phyloP scores from a whole-genome alignment of 2,888 invertebrate genomes.

The Noctua janthina region DNA sequence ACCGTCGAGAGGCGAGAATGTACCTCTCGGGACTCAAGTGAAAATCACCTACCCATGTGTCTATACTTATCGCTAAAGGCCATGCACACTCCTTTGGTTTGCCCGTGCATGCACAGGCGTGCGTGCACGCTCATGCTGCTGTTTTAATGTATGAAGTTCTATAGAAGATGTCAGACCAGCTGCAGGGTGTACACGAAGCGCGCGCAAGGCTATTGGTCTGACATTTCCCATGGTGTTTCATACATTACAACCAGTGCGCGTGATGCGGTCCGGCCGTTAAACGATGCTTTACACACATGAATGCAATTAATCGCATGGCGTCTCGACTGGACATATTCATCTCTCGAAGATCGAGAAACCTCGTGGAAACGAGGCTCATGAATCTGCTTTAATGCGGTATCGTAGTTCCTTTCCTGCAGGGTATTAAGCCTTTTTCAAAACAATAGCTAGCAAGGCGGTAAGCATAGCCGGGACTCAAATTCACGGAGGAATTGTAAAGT shows the following conservation, averaged over 20 bases:
- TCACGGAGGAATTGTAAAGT: neutral
- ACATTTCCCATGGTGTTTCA: neutral
- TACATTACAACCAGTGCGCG: neutral
- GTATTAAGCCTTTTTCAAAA: neutral
- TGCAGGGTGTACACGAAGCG: neutral
- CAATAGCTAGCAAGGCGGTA: neutral
- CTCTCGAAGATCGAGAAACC: neutral
- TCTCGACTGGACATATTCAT: neutral
- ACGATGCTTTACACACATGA: neutral
- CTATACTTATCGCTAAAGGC: neutral
- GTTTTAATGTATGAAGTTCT: neutral
- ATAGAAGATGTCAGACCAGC: neutral
- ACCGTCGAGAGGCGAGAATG: neutral
- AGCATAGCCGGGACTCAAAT: neutral
- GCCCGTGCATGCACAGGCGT: no score
- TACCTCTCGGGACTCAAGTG: neutral
- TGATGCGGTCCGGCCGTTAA: neutral
- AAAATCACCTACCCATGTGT: neutral
- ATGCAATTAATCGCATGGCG: neutral
- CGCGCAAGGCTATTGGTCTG: neutral
- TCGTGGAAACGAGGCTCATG: slow-evolving; percentile 1
- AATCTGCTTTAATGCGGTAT: slow-evolving; percentile 10
- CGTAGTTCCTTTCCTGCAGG: neutral
- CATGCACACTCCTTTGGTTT: neutral
- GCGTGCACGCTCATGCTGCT: neutral